These are phyloP conservation scores for Bungarus multicinctus DNA, from an alignment of 2,113 vertebrate species.

Conservation along the genomic window DNA sequence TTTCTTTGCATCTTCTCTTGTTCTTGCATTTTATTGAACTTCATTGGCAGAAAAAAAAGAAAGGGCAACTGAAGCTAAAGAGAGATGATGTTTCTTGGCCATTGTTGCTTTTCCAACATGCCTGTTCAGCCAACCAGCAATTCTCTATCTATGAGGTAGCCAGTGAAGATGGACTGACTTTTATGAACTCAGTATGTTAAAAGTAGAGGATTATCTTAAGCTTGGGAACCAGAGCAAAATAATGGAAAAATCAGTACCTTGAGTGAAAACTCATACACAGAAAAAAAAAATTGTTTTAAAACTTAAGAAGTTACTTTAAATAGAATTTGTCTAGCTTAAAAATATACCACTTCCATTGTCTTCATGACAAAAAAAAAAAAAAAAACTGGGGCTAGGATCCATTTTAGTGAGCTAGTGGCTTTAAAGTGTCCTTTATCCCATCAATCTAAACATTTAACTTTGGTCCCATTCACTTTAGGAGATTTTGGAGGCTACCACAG, in stretches of 20 bases:
- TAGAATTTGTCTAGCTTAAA: not conserved
- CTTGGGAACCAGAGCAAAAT: not conserved
- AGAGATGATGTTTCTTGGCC: not conserved
- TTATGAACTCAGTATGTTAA: not conserved
- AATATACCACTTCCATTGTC: not conserved
- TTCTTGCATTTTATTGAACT: not conserved
- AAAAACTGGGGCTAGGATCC: not conserved
- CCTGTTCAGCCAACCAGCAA: not conserved
- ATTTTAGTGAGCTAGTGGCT: not conserved
- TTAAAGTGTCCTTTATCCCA: not conserved
- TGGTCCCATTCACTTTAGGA: not conserved
- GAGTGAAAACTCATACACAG: not conserved
- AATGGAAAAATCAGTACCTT: not conserved
- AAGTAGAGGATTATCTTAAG: not conserved
- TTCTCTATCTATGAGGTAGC: not conserved
- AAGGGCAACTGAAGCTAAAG: not conserved
- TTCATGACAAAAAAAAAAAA: not conserved
- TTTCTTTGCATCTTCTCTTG: not conserved
- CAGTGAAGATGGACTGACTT: not conserved
- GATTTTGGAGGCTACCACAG: not conserved
- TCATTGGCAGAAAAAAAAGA: not conserved
- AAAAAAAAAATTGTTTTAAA: not conserved
- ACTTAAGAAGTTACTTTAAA: not conserved
- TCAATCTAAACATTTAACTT: not conserved
- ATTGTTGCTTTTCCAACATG: not conserved